A percentile compares a stretch with the other conserved stretches of the same genome.
phyloP scores from a whole-genome alignment of 2,797 vertebrate species.

The Pantherophis vulpinus region DNA sequence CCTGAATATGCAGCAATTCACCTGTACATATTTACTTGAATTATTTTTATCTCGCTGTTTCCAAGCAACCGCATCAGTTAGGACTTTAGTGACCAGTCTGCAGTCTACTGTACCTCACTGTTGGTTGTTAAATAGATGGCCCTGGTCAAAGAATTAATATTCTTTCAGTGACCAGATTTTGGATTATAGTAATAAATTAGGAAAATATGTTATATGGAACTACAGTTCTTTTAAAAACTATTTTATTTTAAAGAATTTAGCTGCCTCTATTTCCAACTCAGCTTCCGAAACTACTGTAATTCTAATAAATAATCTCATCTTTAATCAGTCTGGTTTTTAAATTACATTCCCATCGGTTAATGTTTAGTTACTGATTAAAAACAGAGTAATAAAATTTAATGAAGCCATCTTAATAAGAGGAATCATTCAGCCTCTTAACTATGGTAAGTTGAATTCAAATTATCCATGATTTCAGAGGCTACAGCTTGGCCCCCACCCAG shows the following conservation, averaged over 20 bases:
- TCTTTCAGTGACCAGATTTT: not conserved
- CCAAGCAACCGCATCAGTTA: not conserved
- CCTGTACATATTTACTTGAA: not conserved
- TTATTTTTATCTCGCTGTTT: not conserved
- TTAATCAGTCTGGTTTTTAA: conserved; percentile 38
- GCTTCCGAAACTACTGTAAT: not conserved
- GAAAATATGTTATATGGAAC: not conserved
- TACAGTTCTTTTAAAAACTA: not conserved
- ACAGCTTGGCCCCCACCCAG: not conserved
- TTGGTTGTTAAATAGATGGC: not conserved
- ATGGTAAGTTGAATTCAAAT: conserved; percentile 13
- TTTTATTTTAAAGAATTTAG: conserved; percentile 21
- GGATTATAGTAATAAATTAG: conserved; percentile 11
- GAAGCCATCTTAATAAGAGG: conserved; percentile 33
- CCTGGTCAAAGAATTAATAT: not conserved
- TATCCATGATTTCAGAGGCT: conserved; percentile 10
- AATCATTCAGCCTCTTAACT: conserved; percentile 37
- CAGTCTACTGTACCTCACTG: not conserved
- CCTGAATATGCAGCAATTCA: not conserved
- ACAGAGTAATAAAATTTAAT: conserved; percentile 52
- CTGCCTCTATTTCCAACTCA: conserved; percentile 3
- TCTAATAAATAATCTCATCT: conserved; percentile 25
- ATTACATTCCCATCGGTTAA: conserved; percentile 30
- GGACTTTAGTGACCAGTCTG: not conserved
- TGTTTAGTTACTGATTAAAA: conserved; percentile 50